Evolutionary conservation across 2,113 vertebrate genomes (phyloP).

Genomic region (Boulengeromyrus knoepffleri): DNA sequence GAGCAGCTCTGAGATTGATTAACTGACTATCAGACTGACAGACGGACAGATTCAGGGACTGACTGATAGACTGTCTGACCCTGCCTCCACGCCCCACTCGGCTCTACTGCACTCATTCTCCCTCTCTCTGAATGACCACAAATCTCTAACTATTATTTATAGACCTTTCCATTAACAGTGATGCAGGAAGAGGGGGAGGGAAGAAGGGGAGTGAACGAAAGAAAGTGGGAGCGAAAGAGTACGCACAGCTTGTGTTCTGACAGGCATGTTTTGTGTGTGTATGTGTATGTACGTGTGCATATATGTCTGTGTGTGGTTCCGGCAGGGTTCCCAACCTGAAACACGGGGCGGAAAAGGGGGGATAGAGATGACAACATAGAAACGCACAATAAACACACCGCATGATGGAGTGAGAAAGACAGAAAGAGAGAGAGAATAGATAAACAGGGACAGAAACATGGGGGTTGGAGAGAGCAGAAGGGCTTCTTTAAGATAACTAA

Average conservation of each 20-base stretch:
- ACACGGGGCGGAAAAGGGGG: not conserved
- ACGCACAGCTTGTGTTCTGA: conserved; percentile 36
- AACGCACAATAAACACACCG: conserved; percentile 6
- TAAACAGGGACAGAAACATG: conserved; percentile 36
- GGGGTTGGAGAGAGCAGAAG: conserved; percentile 47
- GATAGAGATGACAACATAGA: not conserved
- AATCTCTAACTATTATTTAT: conserved; percentile 43
- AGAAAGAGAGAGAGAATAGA: conserved; percentile 38
- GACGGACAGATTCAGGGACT: conserved; percentile 22
- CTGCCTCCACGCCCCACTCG: not conserved
- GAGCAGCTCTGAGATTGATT: conserved; percentile 44
- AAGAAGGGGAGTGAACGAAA: conserved; percentile 22
- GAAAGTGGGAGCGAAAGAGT: conserved; percentile 46
- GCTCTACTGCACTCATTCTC: conserved; percentile 24
- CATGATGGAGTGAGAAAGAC: conserved; percentile 13
- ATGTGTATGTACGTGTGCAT: conserved; percentile 35
- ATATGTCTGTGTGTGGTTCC: conserved; percentile 17
- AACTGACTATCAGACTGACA: conserved; percentile 37
- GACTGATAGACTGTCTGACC: conserved; percentile 23
- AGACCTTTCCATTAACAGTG: conserved; percentile 64
- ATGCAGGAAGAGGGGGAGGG: conserved; percentile 44
- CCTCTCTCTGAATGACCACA: conserved; percentile 28
- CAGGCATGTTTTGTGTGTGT: conserved; percentile 40
- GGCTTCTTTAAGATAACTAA: conserved; percentile 54
- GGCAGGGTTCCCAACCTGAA: not conserved